Conservation (phyloP, 2,888 invertebrate species). For the Cyaniris semiargus region DNA sequence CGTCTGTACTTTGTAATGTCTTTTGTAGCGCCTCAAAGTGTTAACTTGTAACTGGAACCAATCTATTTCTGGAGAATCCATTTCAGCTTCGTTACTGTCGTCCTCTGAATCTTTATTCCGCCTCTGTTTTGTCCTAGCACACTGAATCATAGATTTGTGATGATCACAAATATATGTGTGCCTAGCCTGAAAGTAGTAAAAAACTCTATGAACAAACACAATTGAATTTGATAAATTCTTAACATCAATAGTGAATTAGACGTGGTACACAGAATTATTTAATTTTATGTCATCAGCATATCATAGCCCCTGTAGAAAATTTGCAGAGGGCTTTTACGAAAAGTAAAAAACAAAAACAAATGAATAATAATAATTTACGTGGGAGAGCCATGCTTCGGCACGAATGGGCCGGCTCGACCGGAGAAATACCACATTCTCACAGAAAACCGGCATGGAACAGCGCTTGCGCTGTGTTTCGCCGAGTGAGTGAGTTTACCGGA, state of each 20-base stretch:
- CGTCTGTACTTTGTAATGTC: constrained; percentile 94
- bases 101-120: constrained; percentile 96
- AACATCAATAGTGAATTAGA: background rate
- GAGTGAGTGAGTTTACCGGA: too few relatives aligned
- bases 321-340: background rate
- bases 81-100: constrained; percentile 96
- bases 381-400: too few relatives aligned
- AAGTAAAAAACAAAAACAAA: background rate
- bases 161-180: constrained; percentile 98
- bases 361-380: too few relatives aligned
- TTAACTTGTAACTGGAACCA: constrained; percentile 96
- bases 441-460: too few relatives aligned
- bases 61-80: constrained; percentile 95
- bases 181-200: constrained; percentile 84
- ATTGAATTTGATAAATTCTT: background rate
- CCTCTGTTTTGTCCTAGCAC: constrained; percentile 92
- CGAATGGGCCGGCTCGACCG: too few relatives aligned
- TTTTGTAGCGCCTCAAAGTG: constrained; percentile 95
- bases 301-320: background rate
- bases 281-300: too few relatives aligned
- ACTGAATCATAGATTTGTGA: constrained; percentile 97
- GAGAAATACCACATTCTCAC: too few relatives aligned
- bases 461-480: too few relatives aligned
- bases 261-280: background rate
- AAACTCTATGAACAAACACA: background rate